Evolutionary conservation across 1,140 invertebrate species (phyloP), one percentile per base, ranked within the genome.

Genomic region (Hirudo medicinalis): DNA sequence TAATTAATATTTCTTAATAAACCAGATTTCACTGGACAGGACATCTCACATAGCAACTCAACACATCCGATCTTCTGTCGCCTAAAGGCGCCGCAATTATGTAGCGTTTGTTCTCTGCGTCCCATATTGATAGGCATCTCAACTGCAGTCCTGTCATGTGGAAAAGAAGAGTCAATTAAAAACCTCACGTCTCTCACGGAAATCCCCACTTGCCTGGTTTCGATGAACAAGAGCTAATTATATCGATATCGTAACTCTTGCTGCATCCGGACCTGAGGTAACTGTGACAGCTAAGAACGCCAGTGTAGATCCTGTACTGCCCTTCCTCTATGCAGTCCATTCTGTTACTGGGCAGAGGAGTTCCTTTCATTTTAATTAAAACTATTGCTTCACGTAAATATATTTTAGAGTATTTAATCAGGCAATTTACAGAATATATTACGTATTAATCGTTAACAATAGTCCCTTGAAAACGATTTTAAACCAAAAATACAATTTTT

Each of bases 221-320:
- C 20, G 73, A 74, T 29, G 73, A 72, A 36, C 73, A 74, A 32
- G 70, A 55, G 49, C 73, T 74, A 36, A 74, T 36, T 55, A 74
- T 74, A 43, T 74, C 73, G 32, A 74, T 27, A 32, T 72, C 53
- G 63, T 54, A 53, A 43, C 17, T 36, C 11, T 29, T 49, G 49
- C 68, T 71, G 32, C 73, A 74, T 36, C 73, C 73, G 25, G 32
- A 63, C 40, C 73, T 54, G 53, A 74, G 67, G 70, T 71, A 74
- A 32, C 73, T 69, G 13, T 49, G 20, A 22, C 73, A 74, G 13
- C 60, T 29, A 2, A 43, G 55, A 20, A 69, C 49, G 9, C 70
- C 73, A 36, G 73, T 74, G 70, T 74, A 57, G 22, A 74, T 74
- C 25, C 25, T 27, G 53, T 71, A 74, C 49, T 69, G 40, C 0